phyloP scores from a whole-genome alignment of 2,113 vertebrate genomes.

The Pelobates fuscus region DNA sequence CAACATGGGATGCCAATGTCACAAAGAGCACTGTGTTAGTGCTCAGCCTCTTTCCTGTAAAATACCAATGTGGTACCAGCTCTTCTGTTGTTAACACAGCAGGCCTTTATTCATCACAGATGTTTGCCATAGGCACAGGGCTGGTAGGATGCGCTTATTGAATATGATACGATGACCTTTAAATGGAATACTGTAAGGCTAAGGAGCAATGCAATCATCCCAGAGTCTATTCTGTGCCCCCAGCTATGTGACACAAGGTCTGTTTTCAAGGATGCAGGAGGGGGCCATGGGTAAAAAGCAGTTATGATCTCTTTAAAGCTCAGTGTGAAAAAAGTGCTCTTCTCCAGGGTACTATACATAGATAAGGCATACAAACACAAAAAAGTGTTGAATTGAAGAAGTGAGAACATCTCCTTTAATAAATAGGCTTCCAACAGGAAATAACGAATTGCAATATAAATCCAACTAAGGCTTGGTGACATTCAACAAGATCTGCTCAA shows the following conservation, averaged over 20 bases:
- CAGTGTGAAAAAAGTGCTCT: background rate
- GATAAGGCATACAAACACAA: no score
- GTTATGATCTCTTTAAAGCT: slow-evolving; percentile 6
- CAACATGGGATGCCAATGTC: slow-evolving; percentile 5
- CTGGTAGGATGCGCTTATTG: slow-evolving; percentile 13
- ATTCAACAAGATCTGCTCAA: no score
- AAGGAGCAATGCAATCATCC: slow-evolving; percentile 9
- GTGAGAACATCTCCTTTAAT: no score
- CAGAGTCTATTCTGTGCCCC: slow-evolving; percentile 5
- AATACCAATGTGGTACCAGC: slow-evolving; percentile 5
- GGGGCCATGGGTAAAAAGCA: slow-evolving; percentile 12
- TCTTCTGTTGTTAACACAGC: slow-evolving; percentile 21
- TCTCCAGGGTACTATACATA: background rate
- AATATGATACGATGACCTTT: slow-evolving; percentile 36
- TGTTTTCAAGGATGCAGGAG: slow-evolving; percentile 2
- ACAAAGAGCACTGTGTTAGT: slow-evolving; percentile 15
- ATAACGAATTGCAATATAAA: no score
- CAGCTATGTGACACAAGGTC: slow-evolving; percentile 15
- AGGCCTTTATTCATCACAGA: slow-evolving; percentile 23
- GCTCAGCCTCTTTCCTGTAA: background rate
- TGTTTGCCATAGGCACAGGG: slow-evolving; percentile 24
- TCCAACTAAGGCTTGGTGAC: no score
- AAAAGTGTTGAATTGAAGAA: no score
- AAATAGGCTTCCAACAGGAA: no score
- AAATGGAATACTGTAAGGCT: slow-evolving; percentile 19